Percentiles rank a stretch among this genome's conserved stretches.
Conservation (phyloP, 2,888 invertebrate species). For the Apoderus coryli region DNA sequence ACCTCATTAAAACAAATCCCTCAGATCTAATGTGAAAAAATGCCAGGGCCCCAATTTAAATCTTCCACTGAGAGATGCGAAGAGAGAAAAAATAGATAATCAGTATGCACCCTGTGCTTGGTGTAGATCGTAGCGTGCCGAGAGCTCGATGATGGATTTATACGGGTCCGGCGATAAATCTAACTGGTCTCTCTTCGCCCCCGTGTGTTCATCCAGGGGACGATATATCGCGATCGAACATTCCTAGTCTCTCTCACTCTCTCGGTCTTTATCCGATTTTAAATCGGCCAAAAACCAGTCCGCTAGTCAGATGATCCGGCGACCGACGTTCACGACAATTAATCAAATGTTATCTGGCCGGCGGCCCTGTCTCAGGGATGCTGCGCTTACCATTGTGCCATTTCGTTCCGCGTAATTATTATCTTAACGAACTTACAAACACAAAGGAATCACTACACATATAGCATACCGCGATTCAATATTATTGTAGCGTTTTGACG, state of each 20-base stretch:
- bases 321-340: slow-evolving; percentile 28
- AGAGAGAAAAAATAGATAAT: slow-evolving; percentile 24
- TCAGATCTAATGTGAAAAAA: slow-evolving; percentile 17
- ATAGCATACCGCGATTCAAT: too few species aligned
- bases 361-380: too few species aligned
- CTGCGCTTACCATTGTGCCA: slow-evolving; percentile 20
- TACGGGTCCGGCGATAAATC: slow-evolving; percentile 22
- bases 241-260: too few species aligned
- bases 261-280: slow-evolving; percentile 25
- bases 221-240: slow-evolving; percentile 27
- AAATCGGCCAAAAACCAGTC: slow-evolving; percentile 31
- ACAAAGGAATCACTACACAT: slow-evolving; percentile 13
- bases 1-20: slow-evolving; percentile 13
- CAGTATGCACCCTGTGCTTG: slow-evolving; percentile 23
- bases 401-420: slow-evolving; percentile 22
- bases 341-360: slow-evolving; percentile 32
- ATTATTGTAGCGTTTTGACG: too few species aligned
- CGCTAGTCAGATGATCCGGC: slow-evolving; percentile 29
- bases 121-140: slow-evolving; percentile 12
- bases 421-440: slow-evolving; percentile 21
- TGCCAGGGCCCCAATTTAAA: slow-evolving; percentile 17
- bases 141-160: slow-evolving; percentile 20
- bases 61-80: slow-evolving; percentile 13
- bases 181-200: slow-evolving; percentile 20
- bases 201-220: slow-evolving; percentile 13